Evolutionary conservation across 2,888 invertebrate species (phyloP).

Genomic region (Stenotaenia linearis): DNA sequence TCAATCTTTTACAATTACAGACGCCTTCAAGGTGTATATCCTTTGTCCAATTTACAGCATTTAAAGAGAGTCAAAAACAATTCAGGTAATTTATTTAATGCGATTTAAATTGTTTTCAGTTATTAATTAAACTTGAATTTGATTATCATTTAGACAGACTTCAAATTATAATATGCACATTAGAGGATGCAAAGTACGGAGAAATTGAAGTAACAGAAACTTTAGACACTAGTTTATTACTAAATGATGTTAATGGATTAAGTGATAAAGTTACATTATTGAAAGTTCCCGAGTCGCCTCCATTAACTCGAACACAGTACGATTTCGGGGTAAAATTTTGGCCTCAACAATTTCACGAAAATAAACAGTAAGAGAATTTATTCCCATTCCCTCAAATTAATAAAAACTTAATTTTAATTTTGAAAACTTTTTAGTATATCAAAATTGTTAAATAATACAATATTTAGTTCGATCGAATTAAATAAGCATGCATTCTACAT

Average conservation of each 20-base stretch:
- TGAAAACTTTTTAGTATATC: constrained; percentile 19
- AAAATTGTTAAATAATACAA: constrained; percentile 59
- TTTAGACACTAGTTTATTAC: background rate
- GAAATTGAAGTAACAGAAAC: background rate
- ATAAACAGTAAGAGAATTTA: constrained; percentile 51
- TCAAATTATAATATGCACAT: background rate
- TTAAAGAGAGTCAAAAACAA: constrained; percentile 64
- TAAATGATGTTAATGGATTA: background rate
- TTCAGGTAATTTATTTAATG: constrained; percentile 38
- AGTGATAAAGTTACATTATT: background rate
- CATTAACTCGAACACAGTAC: constrained; percentile 63
- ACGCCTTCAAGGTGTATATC: constrained; percentile 55
- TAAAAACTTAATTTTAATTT: no score
- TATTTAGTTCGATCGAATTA: constrained; percentile 57
- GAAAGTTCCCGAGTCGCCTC: constrained; percentile 57
- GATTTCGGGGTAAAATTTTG: constrained; percentile 58
- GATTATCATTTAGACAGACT: constrained; percentile 42
- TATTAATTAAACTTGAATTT: no score
- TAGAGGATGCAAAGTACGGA: background rate
- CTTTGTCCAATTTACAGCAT: constrained; percentile 58
- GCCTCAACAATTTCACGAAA: constrained; percentile 80
- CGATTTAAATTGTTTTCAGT: background rate
- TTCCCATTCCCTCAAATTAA: no score
- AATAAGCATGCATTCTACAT: constrained; percentile 56
- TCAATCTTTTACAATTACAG: constrained; percentile 48